Evolutionary conservation across 2,113 vertebrate species (phyloP).

Genomic region (Poeciliopsis prolifica): DNA sequence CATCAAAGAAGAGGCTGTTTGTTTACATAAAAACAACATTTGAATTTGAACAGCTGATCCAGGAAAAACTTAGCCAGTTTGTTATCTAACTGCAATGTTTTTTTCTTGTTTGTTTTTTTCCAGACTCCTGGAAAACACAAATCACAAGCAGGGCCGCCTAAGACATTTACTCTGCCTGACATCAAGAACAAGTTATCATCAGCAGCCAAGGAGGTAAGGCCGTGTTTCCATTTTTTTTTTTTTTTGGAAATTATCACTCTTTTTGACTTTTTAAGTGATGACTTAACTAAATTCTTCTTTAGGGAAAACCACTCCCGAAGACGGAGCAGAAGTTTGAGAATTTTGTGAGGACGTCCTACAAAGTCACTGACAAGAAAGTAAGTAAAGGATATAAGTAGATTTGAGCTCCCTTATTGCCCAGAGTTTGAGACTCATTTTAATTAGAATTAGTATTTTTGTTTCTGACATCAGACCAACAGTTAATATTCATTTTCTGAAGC

Average conservation of each 20-base stretch:
- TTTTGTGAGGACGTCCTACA: conserved; percentile 73
- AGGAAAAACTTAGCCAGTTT: not conserved
- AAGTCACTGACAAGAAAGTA: conserved; percentile 79
- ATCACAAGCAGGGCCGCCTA: conserved; percentile 69
- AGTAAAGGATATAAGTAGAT: conserved; percentile 31
- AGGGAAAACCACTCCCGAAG: conserved; percentile 80
- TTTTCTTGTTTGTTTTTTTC: not conserved
- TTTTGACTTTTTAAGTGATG: conserved; percentile 31
- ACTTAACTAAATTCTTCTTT: conserved; percentile 38
- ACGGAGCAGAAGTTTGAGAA: conserved; percentile 84
- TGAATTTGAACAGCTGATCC: not conserved
- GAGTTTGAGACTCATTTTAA: not conserved
- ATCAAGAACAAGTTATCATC: conserved; percentile 78
- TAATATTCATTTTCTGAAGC: not conserved
- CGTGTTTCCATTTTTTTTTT: conserved; percentile 3
- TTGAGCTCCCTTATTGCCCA: not conserved
- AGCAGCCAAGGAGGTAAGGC: conserved; percentile 75
- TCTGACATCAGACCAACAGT: not conserved
- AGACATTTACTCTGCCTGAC: conserved; percentile 68
- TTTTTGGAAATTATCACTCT: conserved; percentile 26
- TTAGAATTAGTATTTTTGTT: not conserved
- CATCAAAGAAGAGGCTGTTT: too few relatives aligned
- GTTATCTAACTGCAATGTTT: conserved; percentile 34
- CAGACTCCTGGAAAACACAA: conserved; percentile 76
- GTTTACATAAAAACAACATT: not conserved